Evolutionary conservation across 2,113 vertebrate genomes (phyloP).

Genomic region (Pterocles orientalis): DNA sequence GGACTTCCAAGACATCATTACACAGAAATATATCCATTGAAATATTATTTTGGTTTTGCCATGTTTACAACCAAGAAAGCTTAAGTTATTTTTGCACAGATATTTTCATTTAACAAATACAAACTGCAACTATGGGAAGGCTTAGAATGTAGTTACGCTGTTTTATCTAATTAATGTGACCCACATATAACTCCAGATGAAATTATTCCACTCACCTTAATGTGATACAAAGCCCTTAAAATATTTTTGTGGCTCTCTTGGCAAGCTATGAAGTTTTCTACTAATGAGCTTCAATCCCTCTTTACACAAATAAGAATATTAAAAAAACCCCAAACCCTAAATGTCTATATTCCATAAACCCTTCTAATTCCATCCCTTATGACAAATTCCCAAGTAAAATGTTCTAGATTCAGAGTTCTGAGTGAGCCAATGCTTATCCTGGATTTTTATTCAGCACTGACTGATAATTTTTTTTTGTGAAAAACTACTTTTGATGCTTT

Average conservation of each 20-base stretch:
- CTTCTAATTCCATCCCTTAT: neutral
- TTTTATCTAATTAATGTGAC: neutral
- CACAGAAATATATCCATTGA: neutral
- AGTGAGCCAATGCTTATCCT: neutral
- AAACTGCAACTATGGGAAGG: neutral
- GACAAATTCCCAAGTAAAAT: neutral
- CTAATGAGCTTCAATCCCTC: neutral
- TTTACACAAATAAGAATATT: neutral
- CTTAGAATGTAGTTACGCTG: neutral
- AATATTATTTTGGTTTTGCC: neutral
- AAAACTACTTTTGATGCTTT: neutral
- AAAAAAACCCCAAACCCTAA: neutral
- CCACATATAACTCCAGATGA: neutral
- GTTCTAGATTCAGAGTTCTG: neutral
- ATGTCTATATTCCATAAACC: neutral
- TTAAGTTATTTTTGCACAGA: neutral
- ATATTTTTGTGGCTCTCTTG: neutral
- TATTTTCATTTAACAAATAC: neutral
- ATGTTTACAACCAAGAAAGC: neutral
- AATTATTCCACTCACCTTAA: neutral
- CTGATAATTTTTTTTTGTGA: neutral
- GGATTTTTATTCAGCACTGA: neutral
- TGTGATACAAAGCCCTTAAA: neutral
- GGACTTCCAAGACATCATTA: neutral
- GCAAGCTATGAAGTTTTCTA: neutral